phyloP scores from a whole-genome alignment of 2,888 invertebrate genomes.

The Lithosia quadra region DNA sequence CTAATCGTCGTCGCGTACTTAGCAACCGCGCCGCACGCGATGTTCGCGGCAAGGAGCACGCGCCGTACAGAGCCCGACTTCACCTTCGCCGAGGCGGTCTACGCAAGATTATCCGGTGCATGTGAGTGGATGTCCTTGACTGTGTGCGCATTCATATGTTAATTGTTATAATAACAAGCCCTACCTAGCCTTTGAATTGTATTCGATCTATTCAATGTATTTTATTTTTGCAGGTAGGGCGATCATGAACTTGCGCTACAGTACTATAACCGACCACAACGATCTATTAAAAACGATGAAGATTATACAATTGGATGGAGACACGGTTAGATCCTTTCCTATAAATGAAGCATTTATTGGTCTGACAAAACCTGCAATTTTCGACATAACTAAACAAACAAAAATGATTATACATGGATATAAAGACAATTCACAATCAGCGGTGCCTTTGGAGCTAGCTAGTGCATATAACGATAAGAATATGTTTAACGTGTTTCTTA shows the following conservation, averaged over 20 bases:
- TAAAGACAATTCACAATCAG: constrained; percentile 78
- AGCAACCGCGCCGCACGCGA: constrained; percentile 48
- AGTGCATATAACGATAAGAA: constrained; percentile 78
- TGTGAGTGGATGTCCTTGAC: constrained; percentile 72
- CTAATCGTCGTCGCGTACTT: constrained; percentile 60
- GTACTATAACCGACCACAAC: constrained; percentile 65
- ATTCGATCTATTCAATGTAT: constrained; percentile 13
- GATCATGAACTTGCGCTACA: constrained; percentile 76
- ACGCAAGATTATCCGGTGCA: constrained; percentile 78
- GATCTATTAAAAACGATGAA: constrained; percentile 77
- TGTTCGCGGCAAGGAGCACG: constrained; percentile 46
- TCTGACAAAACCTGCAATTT: constrained; percentile 69
- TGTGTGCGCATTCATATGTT: constrained; percentile 27
- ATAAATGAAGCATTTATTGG: constrained; percentile 74
- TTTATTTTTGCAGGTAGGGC: constrained; percentile 74
- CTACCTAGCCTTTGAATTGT: not conserved
- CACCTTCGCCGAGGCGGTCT: constrained; percentile 77
- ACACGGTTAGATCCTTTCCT: constrained; percentile 64
- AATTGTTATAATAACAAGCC: not conserved
- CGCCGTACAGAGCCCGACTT: constrained; percentile 59
- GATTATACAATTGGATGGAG: constrained; percentile 70
- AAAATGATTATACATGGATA: constrained; percentile 83
- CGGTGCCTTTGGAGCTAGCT: constrained; percentile 76
- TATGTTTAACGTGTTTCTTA: constrained; percentile 79
- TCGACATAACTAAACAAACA: constrained; percentile 80